phyloP scores from a whole-genome alignment of 1,140 invertebrate genomes.

The Drosophila sechellia region DNA sequence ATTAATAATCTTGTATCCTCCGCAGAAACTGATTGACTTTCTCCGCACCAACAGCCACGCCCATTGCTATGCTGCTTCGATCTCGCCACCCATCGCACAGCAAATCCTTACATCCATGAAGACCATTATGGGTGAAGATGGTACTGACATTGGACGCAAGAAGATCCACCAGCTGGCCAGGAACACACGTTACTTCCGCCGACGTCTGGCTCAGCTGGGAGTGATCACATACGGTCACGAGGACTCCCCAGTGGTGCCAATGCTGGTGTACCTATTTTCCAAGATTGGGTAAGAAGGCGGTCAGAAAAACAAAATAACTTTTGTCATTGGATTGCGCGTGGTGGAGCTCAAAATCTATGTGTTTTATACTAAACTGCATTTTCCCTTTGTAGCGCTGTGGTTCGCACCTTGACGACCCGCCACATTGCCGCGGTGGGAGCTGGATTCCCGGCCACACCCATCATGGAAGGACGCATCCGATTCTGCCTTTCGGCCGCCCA shows the following conservation, averaged over 20 bases:
- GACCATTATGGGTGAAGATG: slow-evolving; percentile 95
- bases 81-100: slow-evolving; percentile 95
- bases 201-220: slow-evolving; percentile 94
- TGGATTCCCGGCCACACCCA: slow-evolving; percentile 98
- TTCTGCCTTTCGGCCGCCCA: slow-evolving; percentile 98
- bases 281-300: slow-evolving; percentile 90
- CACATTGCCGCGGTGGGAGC: slow-evolving; percentile 98
- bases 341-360: too few relatives aligned
- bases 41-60: slow-evolving; percentile 94
- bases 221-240: slow-evolving; percentile 98
- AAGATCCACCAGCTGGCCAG: slow-evolving; percentile 91
- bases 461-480: slow-evolving; percentile 96
- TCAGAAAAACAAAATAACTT: background rate
- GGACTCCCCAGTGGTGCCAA: slow-evolving; percentile 98
- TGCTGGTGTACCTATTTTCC: slow-evolving; percentile 97
- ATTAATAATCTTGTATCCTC: background rate
- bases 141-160: slow-evolving; percentile 89
- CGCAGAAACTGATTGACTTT: slow-evolving; percentile 91
- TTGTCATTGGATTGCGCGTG: background rate
- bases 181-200: slow-evolving; percentile 95
- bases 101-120: slow-evolving; percentile 96
- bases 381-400: slow-evolving; percentile 88
- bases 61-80: slow-evolving; percentile 93
- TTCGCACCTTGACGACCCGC: slow-evolving; percentile 91
- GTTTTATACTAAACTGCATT: background rate